phyloP scores from a whole-genome alignment of 2,797 vertebrate genomes.

The Sciurus vulgaris region DNA sequence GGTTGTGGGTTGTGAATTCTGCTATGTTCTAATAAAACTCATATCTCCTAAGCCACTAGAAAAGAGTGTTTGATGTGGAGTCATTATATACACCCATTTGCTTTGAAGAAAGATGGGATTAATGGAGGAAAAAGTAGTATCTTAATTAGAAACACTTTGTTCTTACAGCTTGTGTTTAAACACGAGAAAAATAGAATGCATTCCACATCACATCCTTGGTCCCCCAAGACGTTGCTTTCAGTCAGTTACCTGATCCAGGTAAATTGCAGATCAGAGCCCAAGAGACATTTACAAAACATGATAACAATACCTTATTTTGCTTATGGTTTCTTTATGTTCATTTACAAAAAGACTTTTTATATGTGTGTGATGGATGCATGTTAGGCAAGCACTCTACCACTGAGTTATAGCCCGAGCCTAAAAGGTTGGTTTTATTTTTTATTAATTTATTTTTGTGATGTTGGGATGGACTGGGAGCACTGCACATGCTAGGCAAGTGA shows the following conservation, averaged over 20 bases:
- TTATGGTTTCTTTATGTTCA: not conserved
- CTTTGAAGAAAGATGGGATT: slow-evolving; percentile 74
- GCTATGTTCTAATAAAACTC: slow-evolving; percentile 68
- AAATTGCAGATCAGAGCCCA: not conserved
- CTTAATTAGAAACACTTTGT: slow-evolving; percentile 73
- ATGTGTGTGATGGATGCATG: not conserved
- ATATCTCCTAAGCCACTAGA: slow-evolving; percentile 65
- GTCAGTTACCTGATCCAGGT: slow-evolving; percentile 42
- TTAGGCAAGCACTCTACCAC: not conserved
- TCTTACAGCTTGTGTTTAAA: slow-evolving; percentile 69
- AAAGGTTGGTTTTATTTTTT: not conserved
- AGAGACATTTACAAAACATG: slow-evolving; percentile 39
- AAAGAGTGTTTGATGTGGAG: slow-evolving; percentile 64
- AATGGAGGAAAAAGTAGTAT: slow-evolving; percentile 64
- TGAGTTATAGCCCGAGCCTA: not conserved
- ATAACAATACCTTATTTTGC: slow-evolving; percentile 5
- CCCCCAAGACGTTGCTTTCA: not conserved
- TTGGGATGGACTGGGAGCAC: not conserved
- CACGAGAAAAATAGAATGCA: slow-evolving; percentile 19
- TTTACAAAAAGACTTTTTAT: slow-evolving; percentile 37
- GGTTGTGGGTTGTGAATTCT: slow-evolving; percentile 62
- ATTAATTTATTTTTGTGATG: not conserved
- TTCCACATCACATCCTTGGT: slow-evolving; percentile 1
- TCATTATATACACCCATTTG: slow-evolving; percentile 67
- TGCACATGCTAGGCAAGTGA: not conserved